Conservation (phyloP, 1,140 invertebrate species). For the Trinorchestia longiramus region DNA sequence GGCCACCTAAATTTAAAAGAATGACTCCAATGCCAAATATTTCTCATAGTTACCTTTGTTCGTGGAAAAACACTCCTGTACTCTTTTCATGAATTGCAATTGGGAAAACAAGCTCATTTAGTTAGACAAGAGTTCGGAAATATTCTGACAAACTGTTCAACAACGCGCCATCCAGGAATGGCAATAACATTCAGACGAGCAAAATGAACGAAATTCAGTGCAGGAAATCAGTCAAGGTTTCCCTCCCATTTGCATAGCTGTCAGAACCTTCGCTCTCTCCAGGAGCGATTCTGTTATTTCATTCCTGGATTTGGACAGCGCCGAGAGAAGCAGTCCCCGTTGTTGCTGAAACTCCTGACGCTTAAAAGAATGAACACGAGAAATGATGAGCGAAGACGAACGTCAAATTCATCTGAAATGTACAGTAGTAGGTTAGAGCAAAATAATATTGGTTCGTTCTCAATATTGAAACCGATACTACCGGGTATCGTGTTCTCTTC, state of each 20-base stretch:
- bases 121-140: background rate
- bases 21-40: background rate
- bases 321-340: background rate
- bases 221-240: background rate
- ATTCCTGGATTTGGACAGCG: background rate
- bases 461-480: background rate
- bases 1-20: background rate
- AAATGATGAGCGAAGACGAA: background rate
- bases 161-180: background rate
- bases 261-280: background rate
- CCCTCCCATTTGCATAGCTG: background rate
- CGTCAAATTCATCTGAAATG: background rate
- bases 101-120: background rate
- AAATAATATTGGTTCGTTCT: background rate
- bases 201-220: background rate
- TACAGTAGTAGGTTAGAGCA: background rate
- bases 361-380: background rate
- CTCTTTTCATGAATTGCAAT: background rate
- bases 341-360: background rate
- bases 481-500: background rate
- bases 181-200: background rate
- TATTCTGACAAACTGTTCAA: background rate
- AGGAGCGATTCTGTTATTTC: background rate
- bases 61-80: background rate
- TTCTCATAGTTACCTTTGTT: background rate